Evolutionary conservation across 2,797 vertebrate genomes (phyloP).

Genomic region (Pampus argenteus): DNA sequence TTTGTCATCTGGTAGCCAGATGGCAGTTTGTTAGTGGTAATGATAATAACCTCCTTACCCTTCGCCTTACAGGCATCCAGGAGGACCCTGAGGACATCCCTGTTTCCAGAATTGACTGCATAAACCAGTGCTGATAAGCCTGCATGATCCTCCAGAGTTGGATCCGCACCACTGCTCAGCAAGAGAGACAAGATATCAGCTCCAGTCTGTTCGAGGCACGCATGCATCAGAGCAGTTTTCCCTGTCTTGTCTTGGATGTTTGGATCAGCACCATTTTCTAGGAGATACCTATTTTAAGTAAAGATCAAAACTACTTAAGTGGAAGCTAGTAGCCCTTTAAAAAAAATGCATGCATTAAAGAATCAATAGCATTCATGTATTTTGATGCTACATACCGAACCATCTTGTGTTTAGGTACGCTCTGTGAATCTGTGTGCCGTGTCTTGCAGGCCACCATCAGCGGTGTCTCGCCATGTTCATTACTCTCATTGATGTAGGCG

Average conservation of each 20-base stretch:
- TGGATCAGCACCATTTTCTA: conserved; percentile 92
- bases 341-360: neutral
- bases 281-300: conserved; percentile 87
- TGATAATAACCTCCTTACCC: conserved; percentile 95
- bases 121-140: conserved; percentile 89
- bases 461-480: conserved; percentile 90
- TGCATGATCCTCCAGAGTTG: conserved; percentile 89
- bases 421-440: conserved; percentile 86
- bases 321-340: neutral
- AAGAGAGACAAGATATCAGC: conserved; percentile 87
- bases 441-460: conserved; percentile 92
- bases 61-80: conserved; percentile 88
- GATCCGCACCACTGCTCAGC: conserved; percentile 86
- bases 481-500: conserved; percentile 94
- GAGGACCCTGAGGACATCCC: conserved; percentile 85
- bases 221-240: conserved; percentile 92
- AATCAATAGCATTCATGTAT: neutral
- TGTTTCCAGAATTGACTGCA: conserved; percentile 87
- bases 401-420: conserved; percentile 88
- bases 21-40: conserved; percentile 87
- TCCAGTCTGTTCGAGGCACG: conserved; percentile 87
- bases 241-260: conserved; percentile 94
- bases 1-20: conserved; percentile 87
- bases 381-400: conserved; percentile 81
- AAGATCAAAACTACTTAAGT: conserved; percentile 52